Evolutionary conservation across 2,797 vertebrate genomes (phyloP).

Genomic region (Chrosomus eos): DNA sequence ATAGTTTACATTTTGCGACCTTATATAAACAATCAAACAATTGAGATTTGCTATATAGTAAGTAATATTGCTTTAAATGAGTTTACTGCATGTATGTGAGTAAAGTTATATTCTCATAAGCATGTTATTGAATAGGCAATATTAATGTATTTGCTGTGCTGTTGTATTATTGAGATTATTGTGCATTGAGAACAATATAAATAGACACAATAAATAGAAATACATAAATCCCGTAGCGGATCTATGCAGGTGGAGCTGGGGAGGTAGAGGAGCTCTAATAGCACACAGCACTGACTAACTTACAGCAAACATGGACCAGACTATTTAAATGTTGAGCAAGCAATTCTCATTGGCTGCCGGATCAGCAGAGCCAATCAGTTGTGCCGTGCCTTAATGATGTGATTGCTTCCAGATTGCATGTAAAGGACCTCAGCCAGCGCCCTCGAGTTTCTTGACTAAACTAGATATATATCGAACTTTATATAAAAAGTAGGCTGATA

Average conservation of each 20-base stretch:
- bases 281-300: not conserved
- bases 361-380: not conserved
- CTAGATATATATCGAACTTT: not conserved
- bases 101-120: no score
- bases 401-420: not conserved
- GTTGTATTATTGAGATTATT: no score
- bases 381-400: not conserved
- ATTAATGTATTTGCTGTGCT: no score
- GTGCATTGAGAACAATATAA: no score
- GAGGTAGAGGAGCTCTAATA: not conserved
- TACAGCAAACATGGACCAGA: not conserved
- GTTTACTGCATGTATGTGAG: not conserved
- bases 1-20: not conserved
- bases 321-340: not conserved
- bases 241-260: not conserved
- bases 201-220: not conserved
- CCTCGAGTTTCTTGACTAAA: not conserved
- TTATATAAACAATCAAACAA: not conserved
- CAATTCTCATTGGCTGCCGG: not conserved
- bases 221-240: not conserved
- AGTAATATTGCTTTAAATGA: not conserved
- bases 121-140: no score
- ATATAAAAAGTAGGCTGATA: not conserved
- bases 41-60: not conserved
- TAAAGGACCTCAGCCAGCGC: not conserved